Evolutionary conservation across 1,140 invertebrate species (phyloP), one percentile per base, ranked within the genome.

Genomic region (Camponotus floridanus): DNA sequence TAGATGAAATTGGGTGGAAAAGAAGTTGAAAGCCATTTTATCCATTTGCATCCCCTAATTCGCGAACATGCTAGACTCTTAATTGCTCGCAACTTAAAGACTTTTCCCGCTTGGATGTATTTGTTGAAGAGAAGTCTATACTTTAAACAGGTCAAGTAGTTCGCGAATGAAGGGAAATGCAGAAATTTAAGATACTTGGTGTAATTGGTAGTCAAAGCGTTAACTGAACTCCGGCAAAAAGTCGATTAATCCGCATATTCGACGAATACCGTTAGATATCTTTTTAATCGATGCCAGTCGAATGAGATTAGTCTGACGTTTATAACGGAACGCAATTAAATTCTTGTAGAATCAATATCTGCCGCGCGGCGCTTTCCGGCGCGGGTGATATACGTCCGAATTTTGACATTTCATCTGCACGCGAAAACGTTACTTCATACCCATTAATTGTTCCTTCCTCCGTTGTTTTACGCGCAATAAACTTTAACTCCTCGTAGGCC

Each of bases 331-430:
- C 26, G 79, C 79, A 48, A 83, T 83, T 83, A 83, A 83, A 83
- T 59, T 83, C 79, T 73, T 61, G 79, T 61, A 61, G 70, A 83
- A 83, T 83, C 79, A 61, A 83, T 83, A 83, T 83, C 68, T n/a
- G 51, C 39, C 26, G 26, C 55, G 67, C 21, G 67, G 36, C 51
- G 48, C 48, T 71, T 59, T 70, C 65, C 36, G 65, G 31, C 51
- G 51, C 13, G 33, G 79, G 36, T 73, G 39, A 61, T 45, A 21
- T 62, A 71, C 7, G 51, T 73, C 26, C 36, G 79, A 73, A 73
- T 81, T 81, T 42, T 73, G 79, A 81, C 79, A 55, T 73, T 61
- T 73, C 79, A 81, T 81, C 39, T 73, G 79, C 55, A 61, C 67
- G 55, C 67, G 67, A 61, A 80, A 73, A 81, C 67, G 55, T 73